Conservation (phyloP, 2,888 invertebrate genomes). For the Microctonus hyperodae region DNA sequence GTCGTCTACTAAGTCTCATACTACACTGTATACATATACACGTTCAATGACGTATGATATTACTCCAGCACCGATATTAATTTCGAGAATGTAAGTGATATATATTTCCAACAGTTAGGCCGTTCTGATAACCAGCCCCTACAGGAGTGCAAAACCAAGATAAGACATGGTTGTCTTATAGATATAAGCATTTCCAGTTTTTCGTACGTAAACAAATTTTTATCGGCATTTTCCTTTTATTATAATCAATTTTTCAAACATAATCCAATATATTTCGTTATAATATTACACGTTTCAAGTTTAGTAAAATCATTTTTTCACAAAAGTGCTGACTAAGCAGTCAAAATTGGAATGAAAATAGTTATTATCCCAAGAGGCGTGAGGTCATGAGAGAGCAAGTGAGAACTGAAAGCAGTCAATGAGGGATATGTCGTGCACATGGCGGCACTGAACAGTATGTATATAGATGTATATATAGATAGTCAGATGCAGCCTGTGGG, state of each 20-base stretch:
- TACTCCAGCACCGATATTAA: conserved; percentile 60
- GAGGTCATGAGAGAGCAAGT: conserved; percentile 29
- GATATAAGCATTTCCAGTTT: not conserved
- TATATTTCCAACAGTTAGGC: conserved; percentile 50
- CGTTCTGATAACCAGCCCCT: conserved; percentile 16
- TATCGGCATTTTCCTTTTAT: no score
- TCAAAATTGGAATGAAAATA: conserved; percentile 7
- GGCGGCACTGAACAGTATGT: conserved; percentile 35
- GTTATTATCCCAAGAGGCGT: conserved; percentile 9
- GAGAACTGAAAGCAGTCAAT: conserved; percentile 33
- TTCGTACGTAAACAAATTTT: not conserved
- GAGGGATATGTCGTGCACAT: conserved; percentile 45
- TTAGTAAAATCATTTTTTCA: conserved; percentile 39
- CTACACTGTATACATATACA: conserved; percentile 18
- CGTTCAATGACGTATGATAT: conserved; percentile 54
- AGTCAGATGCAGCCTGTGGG: conserved; percentile 39
- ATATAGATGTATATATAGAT: conserved; percentile 24
- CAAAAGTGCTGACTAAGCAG: not conserved
- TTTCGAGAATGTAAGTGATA: conserved; percentile 59
- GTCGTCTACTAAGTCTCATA: conserved; percentile 13
- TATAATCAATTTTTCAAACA: no score
- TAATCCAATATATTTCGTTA: conserved; percentile 15
- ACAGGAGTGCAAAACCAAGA: conserved; percentile 58
- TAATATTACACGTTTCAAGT: not conserved
- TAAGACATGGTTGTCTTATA: conserved; percentile 50